phyloP scores from a whole-genome alignment of 35 echinoderm and acorn worm species.

The Anneissia japonica region DNA sequence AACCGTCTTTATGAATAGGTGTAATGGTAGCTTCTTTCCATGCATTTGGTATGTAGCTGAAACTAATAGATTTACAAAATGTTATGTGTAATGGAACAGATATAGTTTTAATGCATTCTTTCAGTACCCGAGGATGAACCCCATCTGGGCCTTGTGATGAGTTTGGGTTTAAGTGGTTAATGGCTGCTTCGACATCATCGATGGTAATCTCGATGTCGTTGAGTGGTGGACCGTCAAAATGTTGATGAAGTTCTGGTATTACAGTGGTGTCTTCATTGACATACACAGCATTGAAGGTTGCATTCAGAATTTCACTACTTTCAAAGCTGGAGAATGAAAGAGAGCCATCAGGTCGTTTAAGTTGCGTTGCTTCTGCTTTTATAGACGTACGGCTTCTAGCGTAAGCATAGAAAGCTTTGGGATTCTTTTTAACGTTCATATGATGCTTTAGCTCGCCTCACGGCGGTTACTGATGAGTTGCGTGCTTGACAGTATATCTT shows the following conservation, averaged over 20 bases:
- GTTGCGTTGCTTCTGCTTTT: background rate
- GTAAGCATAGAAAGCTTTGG: slow-evolving; percentile 13
- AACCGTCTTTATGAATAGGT: background rate
- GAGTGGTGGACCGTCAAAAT: background rate
- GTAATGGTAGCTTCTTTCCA: background rate
- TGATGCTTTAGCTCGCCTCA: background rate
- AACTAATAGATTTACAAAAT: background rate
- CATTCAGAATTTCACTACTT: background rate
- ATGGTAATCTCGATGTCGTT: background rate
- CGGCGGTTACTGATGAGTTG: background rate
- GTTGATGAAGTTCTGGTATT: background rate
- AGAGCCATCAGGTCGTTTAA: background rate
- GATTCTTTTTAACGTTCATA: slow-evolving; percentile 10
- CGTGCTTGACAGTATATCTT: background rate
- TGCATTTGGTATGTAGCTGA: background rate
- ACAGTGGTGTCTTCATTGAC: background rate
- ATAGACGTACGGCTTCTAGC: background rate
- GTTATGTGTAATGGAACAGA: background rate
- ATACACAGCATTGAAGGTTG: background rate
- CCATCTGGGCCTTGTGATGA: background rate
- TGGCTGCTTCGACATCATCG: background rate
- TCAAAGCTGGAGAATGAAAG: background rate
- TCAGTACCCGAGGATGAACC: background rate
- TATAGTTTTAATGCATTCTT: background rate
- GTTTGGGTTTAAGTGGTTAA: background rate